phyloP scores from a whole-genome alignment of 1,140 invertebrate genomes.

The Diachasmimorpha longicaudata region DNA sequence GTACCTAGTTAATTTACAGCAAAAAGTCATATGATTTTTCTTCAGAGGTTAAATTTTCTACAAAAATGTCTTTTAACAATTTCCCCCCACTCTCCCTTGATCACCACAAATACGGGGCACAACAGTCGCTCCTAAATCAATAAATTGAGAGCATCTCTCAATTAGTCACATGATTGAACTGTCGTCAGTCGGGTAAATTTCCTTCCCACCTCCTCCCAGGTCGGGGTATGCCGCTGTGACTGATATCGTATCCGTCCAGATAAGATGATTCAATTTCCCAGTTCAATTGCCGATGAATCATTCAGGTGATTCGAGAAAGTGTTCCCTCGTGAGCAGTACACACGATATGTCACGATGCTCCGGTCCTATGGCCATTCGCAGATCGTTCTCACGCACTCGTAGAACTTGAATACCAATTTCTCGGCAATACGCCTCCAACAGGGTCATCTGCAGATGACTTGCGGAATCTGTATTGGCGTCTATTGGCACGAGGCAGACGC shows the following conservation, averaged over 20 bases:
- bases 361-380: slow-evolving; percentile 40
- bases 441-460: slow-evolving; percentile 52
- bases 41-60: too few species aligned
- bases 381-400: slow-evolving; percentile 40
- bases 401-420: slow-evolving; percentile 50
- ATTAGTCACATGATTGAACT: too few species aligned
- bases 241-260: not conserved
- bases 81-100: too few species aligned
- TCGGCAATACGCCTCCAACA: slow-evolving; percentile 49
- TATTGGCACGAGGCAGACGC: slow-evolving; percentile 46
- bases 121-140: too few species aligned
- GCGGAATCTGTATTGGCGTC: slow-evolving; percentile 48
- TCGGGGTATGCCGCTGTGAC: too few species aligned
- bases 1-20: too few species aligned
- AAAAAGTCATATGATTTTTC: too few species aligned
- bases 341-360: slow-evolving; percentile 42
- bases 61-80: too few species aligned
- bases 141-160: too few species aligned
- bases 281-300: slow-evolving; percentile 27
- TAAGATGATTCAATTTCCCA: slow-evolving; percentile 19
- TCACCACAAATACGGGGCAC: too few species aligned
- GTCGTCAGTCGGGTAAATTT: too few species aligned
- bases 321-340: slow-evolving; percentile 37
- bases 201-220: too few species aligned
- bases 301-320: slow-evolving; percentile 41